Base-by-base conservation (phyloP, 37 sponge, comb jelly and placozoan species). In the Corticium candelabrum region DNA sequence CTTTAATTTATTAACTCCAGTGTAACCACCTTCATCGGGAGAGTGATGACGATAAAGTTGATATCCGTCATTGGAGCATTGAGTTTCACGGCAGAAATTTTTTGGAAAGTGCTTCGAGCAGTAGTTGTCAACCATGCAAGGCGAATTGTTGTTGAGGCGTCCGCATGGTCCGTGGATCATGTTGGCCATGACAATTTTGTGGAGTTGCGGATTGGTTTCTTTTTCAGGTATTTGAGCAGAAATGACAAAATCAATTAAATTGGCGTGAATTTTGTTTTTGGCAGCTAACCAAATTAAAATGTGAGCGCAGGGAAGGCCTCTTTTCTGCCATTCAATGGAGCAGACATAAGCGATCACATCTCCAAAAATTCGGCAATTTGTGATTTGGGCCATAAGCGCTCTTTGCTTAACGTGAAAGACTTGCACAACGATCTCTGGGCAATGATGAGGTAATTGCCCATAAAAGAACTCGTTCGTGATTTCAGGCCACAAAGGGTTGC, bases 401-500 rank as follows among this genome's bases (percentile, higher is more conserved):
- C 41, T 69, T 36, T 75, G 37, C 41, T 88, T 87, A 11, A 86
- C 74, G 15, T 69, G 30, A 71, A 85, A 81, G 1, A 86, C 85
- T 1, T 78, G 43, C 0, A 82, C 89, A 1, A 85, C 67, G 15
- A 86, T 81, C 40, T 88, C 85, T 39, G 78, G 82, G 34, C 82
- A 3, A 77, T 88, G 84, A 31, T 85, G 74, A 27, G 88, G 33
- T 41, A 39, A 37, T 36, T 85, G 82, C 34, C 39, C 81, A 2
- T 75, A 76, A 35, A 79, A 40, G 38, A 88, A 74, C 32, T 82
- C 76, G 27, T 37, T 40, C 7, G 40, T 67, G n/a, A 88, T 88
- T 57, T 88, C 85, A 37, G 74, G 79, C 81, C 85, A 86, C 32
- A 71, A 75, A 31, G 89, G 76, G 67, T 81, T 88, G 67, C 86